Conservation (phyloP, 2,888 invertebrate species). For the Troglohyphantes excavatus region DNA sequence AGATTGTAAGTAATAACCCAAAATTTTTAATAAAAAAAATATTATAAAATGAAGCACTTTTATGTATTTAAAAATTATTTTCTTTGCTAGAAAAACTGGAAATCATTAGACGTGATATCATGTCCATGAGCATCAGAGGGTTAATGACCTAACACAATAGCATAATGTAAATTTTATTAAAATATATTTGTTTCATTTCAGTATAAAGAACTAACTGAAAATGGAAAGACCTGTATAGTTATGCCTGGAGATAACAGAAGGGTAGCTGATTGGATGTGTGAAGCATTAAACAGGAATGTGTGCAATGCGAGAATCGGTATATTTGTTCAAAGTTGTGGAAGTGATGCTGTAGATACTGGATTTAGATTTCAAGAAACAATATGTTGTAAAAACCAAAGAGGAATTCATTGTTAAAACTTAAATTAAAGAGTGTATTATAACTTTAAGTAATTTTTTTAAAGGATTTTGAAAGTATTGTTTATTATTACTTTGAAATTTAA, state of each 20-base stretch:
- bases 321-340: conserved; percentile 56
- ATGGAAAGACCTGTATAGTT: conserved; percentile 49
- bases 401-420: conserved; percentile 27
- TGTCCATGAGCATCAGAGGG: no score
- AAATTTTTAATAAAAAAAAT: no score
- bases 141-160: no score
- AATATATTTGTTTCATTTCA: conserved; percentile 12
- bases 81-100: no score
- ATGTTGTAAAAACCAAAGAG: conserved; percentile 45
- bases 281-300: conserved; percentile 57
- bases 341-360: conserved; percentile 66
- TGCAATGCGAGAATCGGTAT: conserved; percentile 52
- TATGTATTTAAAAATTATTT: no score
- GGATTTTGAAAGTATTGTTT: no score
- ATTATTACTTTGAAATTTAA: no score
- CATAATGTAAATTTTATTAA: not conserved
- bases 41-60: no score
- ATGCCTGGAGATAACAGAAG: conserved; percentile 35
- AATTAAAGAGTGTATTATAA: no score
- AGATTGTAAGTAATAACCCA: no score
- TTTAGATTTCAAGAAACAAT: conserved; percentile 59
- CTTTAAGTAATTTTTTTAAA: no score
- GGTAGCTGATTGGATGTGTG: conserved; percentile 71
- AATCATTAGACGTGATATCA: no score
- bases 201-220: conserved; percentile 62